These are phyloP conservation scores for Lepidocyrtoides sp. DNA, from an alignment of 2,888 invertebrate genomes.

Conservation along the genomic window DNA sequence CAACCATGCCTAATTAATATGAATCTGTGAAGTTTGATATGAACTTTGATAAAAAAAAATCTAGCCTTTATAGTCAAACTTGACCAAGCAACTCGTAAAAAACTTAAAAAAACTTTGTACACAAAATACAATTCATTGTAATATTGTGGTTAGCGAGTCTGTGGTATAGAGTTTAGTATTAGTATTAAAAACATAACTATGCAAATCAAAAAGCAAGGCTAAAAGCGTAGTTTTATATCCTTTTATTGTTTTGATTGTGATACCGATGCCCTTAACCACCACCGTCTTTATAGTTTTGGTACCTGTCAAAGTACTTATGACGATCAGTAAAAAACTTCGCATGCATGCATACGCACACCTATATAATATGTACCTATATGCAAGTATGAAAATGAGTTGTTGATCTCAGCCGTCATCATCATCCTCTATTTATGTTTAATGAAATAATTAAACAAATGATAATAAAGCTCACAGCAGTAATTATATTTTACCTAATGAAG, in stretches of 20 bases:
- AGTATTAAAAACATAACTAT: not conserved
- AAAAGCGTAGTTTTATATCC: not conserved
- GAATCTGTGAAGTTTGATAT: not conserved
- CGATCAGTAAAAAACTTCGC: too few species aligned
- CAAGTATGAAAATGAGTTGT: too few species aligned
- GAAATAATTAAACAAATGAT: not conserved
- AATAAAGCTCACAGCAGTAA: not conserved
- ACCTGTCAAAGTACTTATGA: too few species aligned
- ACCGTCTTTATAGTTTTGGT: too few species aligned
- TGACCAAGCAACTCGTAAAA: not conserved
- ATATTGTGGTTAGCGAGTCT: too few species aligned
- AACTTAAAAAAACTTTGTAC: not conserved
- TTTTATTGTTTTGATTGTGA: not conserved
- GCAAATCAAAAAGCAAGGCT: not conserved
- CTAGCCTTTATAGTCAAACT: not conserved
- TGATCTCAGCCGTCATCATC: not conserved
- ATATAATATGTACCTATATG: too few species aligned
- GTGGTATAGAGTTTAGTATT: too few species aligned
- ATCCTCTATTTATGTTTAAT: not conserved
- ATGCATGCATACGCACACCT: too few species aligned
- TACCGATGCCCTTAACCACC: not conserved
- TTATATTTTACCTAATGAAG: too few species aligned
- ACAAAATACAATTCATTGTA: not conserved
- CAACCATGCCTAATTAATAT: conserved; percentile 8
- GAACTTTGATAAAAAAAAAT: not conserved